phyloP scores from a whole-genome alignment of 2,888 invertebrate species.

The Hydrotaea cyrtoneurina region DNA sequence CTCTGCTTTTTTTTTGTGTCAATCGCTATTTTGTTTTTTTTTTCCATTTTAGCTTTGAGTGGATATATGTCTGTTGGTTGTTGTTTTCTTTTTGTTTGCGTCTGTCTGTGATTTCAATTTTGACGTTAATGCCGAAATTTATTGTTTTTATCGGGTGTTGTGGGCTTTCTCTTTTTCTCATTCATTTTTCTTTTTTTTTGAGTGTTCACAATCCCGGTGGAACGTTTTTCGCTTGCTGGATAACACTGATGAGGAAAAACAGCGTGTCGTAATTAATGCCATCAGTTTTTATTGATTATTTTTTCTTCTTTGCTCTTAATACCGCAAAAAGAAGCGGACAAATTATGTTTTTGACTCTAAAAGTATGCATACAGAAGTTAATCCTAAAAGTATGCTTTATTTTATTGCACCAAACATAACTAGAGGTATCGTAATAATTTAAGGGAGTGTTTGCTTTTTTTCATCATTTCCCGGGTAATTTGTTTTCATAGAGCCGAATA shows the following conservation, averaged over 20 bases:
- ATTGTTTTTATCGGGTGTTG: constrained; percentile 65
- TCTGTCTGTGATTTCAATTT: constrained; percentile 65
- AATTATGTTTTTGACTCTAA: constrained; percentile 19
- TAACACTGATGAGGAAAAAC: constrained; percentile 6
- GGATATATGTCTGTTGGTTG: constrained; percentile 24
- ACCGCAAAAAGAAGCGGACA: neutral
- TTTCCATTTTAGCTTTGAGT: neutral
- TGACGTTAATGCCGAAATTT: constrained; percentile 69
- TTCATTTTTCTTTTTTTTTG: neutral
- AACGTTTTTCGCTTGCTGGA: neutral
- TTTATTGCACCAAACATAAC: neutral
- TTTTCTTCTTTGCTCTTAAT: neutral
- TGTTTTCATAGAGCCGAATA: too few species aligned
- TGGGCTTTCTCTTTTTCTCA: constrained; percentile 26
- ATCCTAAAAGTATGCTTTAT: neutral
- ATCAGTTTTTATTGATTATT: constrained; percentile 41
- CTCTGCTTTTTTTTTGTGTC: constrained; percentile 47
- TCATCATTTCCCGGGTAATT: too few species aligned
- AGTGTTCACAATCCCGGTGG: neutral
- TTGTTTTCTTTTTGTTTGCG: constrained; percentile 30
- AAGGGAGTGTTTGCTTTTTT: too few species aligned
- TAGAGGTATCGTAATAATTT: too few species aligned
- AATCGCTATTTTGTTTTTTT: constrained; percentile 38
- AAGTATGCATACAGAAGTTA: constrained; percentile 2
- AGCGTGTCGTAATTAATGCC: constrained; percentile 16